Base-by-base conservation (phyloP, 2,797 vertebrate genomes). In the Parauchenoglanis ngamensis region DNA sequence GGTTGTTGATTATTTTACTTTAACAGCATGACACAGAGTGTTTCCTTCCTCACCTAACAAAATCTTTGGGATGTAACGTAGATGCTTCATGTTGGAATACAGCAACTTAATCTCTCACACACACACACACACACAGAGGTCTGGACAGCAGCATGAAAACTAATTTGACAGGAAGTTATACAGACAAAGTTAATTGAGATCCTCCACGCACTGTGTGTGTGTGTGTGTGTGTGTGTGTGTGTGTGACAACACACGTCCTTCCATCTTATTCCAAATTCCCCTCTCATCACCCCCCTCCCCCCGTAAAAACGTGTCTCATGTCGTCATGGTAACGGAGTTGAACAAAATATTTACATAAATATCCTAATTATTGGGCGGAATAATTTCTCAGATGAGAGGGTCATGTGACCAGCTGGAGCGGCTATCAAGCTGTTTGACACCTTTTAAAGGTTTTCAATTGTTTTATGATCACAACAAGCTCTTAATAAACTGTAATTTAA, bases 151-250 rank as follows among this genome's bases (percentile, higher is more conserved):
- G 85, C 40, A 63, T 76, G 83, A 83, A 86, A 87, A 85, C 77
- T 87, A 85, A 89, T 89, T 89, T 89, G 86, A 72, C 89, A 90
- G 89, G 89, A 91, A 89, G 88, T 88, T 63, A 52, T 87, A 88
- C 87, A 88, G 89, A 90, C 90, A n/a, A 70, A 40, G 68, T 83
- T 90, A 90, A 90, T 87, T 89, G 88, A 85, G 87, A 85, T 81
- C 46, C 59, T 21, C 31, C 13, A 19, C 7, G 0, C 23, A 49
- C 31, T 28, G 76, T 56, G 75, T 54, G 73, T 52, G 73, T 54
- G 75, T 54, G 49, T 88, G 63, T 54, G 83, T 84, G 52, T 84
- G 67, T 72, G 83, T 84, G 54, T 28, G 61, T 86, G 40, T 84
- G 73, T n/a, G 73, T 13, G 40, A 73, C 3, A 73, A 56, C n/a